Evolutionary conservation across 1,140 invertebrate species (phyloP).

Genomic region (Drosophila saltans): DNA sequence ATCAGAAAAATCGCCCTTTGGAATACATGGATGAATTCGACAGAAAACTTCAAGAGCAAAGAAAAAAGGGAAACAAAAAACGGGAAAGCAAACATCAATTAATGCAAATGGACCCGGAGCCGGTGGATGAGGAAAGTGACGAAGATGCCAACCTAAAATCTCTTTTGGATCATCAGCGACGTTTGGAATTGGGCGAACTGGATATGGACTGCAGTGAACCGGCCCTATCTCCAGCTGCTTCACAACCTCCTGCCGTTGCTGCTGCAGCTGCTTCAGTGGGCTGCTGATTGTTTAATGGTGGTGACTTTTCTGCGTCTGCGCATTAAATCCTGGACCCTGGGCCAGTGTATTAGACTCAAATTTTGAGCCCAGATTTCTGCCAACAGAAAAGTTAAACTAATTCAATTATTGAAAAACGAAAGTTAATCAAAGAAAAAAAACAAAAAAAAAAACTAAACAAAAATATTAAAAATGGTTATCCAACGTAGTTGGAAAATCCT

Average conservation of each 20-base stretch:
- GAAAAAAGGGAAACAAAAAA: slow-evolving; percentile 15
- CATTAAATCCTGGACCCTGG: slow-evolving; percentile 45
- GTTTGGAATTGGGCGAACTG: slow-evolving; percentile 66
- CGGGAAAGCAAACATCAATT: slow-evolving; percentile 6
- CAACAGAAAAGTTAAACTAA: slow-evolving; percentile 5
- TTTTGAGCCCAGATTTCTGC: slow-evolving; percentile 44
- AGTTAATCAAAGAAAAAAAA: slow-evolving; percentile 4
- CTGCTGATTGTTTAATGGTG: slow-evolving; percentile 48
- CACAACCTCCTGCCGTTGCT: slow-evolving; percentile 16
- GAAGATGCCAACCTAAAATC: slow-evolving; percentile 48
- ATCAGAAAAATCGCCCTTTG: slow-evolving; percentile 83
- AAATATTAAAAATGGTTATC: slow-evolving; percentile 64
- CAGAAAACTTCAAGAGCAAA: slow-evolving; percentile 42
- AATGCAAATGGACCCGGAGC: slow-evolving; percentile 28
- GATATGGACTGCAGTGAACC: slow-evolving; percentile 62
- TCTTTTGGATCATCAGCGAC: slow-evolving; percentile 59
- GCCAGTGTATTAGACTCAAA: slow-evolving; percentile 36
- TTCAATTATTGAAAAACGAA: slow-evolving; percentile 12
- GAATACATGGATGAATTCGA: slow-evolving; percentile 84
- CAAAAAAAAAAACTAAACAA: background rate
- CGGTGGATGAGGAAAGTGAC: slow-evolving; percentile 37
- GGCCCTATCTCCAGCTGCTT: background rate
- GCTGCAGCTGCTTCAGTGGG: slow-evolving; percentile 44
- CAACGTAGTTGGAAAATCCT: slow-evolving; percentile 80
- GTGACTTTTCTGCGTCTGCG: slow-evolving; percentile 60